A percentile compares a stretch with the other conserved stretches of the same genome.
Conservation (phyloP, 2,113 vertebrate species). For the Dasyprocta punctata region DNA sequence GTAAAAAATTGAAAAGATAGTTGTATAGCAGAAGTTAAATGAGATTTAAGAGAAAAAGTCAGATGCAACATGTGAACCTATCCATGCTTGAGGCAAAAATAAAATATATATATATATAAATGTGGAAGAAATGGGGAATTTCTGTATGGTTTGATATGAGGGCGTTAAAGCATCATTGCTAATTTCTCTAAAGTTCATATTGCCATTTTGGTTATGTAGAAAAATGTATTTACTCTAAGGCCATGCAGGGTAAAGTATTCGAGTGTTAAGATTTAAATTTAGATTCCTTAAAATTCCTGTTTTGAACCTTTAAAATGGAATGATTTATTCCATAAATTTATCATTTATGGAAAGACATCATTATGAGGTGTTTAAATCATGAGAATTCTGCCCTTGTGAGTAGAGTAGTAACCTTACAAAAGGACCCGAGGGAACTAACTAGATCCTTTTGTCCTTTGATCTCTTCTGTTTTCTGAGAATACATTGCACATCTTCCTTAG, state of each 20-base stretch:
- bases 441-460: neutral
- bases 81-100: neutral
- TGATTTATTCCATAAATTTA: too few species aligned
- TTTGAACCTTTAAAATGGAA: too few species aligned
- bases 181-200: slow-evolving; percentile 14
- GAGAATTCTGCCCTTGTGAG: neutral
- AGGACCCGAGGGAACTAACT: neutral
- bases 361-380: neutral
- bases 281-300: neutral
- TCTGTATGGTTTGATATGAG: neutral
- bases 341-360: too few species aligned
- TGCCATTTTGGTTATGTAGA: neutral
- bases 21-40: neutral
- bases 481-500: too few species aligned
- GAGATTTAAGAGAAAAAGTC: neutral
- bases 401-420: neutral
- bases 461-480: neutral
- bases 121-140: neutral
- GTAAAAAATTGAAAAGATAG: neutral
- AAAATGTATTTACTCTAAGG: neutral
- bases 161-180: neutral
- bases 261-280: neutral
- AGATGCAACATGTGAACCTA: neutral
- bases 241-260: neutral
- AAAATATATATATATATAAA: neutral